Evolutionary conservation across 2,113 vertebrate species (phyloP).

Genomic region (Tonatia bakeri): DNA sequence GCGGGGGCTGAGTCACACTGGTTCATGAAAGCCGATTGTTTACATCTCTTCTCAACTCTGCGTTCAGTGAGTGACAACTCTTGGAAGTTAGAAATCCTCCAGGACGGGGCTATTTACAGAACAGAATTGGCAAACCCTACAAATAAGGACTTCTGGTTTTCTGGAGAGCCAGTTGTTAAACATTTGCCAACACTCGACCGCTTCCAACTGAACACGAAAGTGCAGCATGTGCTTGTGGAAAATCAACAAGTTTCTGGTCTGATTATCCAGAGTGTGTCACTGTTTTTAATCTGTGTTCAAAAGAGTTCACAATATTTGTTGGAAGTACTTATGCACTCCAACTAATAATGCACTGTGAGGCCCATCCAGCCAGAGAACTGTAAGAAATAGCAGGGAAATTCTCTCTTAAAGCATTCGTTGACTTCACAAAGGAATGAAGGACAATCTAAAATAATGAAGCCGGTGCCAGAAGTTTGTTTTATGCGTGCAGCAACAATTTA

Average conservation of each 20-base stretch:
- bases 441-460: not conserved
- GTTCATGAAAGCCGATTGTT: fast-evolving
- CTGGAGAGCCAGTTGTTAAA: not conserved
- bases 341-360: not conserved
- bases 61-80: not conserved
- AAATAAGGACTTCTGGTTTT: not conserved
- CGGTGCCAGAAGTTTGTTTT: not conserved
- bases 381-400: not conserved
- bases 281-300: not conserved
- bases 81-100: not conserved
- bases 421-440: not conserved
- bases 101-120: not conserved
- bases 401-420: not conserved
- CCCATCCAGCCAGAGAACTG: not conserved
- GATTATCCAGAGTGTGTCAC: not conserved
- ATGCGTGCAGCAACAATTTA: not conserved
- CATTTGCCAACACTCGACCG: not conserved
- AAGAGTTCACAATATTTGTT: not conserved
- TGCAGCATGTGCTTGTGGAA: not conserved
- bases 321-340: not conserved
- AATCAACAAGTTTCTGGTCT: not conserved
- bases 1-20: not conserved
- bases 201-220: not conserved
- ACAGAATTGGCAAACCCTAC: not conserved
- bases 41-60: not conserved